phyloP scores from a whole-genome alignment of 2,888 invertebrate genomes.

The Theristus sp. region DNA sequence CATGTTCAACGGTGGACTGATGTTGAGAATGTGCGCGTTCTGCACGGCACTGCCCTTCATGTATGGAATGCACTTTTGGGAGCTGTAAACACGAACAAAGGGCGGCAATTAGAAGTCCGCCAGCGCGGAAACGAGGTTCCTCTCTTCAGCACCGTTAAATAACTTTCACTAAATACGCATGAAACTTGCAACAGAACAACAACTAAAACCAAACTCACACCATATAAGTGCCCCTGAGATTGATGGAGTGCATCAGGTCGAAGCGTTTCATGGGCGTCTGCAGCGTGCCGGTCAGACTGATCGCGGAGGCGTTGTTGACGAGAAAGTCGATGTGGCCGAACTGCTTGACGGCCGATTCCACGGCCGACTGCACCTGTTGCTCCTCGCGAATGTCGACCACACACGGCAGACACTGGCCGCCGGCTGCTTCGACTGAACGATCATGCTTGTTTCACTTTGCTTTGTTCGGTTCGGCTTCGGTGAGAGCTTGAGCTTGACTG shows the following conservation, averaged over 20 bases:
- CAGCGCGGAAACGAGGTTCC: too few species aligned
- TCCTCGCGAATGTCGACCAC: conserved; percentile 72
- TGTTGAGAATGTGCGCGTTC: conserved; percentile 80
- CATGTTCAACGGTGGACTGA: conserved; percentile 82
- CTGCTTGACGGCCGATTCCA: conserved; percentile 44
- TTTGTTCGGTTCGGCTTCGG: background rate
- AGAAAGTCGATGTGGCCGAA: conserved; percentile 87
- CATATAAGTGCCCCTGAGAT: conserved; percentile 80
- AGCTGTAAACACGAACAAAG: conserved; percentile 71
- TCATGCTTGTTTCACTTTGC: too few species aligned
- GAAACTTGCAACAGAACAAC: too few species aligned
- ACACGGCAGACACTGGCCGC: conserved; percentile 67
- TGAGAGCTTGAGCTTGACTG: background rate
- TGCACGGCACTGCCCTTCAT: conserved; percentile 50
- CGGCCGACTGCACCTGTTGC: conserved; percentile 39
- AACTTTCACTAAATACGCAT: too few species aligned
- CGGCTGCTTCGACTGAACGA: conserved; percentile 60
- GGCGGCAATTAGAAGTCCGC: too few species aligned
- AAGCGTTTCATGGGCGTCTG: conserved; percentile 83
- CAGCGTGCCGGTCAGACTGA: conserved; percentile 47
- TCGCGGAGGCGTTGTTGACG: conserved; percentile 90
- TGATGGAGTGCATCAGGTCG: conserved; percentile 84
- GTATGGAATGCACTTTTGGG: conserved; percentile 69
- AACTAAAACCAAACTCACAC: conserved; percentile 40
- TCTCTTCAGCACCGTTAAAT: too few species aligned